Evolutionary conservation across 2,888 invertebrate species (phyloP), one percentile per base, ranked within the genome.

Genomic region (Chirona hameri): DNA sequence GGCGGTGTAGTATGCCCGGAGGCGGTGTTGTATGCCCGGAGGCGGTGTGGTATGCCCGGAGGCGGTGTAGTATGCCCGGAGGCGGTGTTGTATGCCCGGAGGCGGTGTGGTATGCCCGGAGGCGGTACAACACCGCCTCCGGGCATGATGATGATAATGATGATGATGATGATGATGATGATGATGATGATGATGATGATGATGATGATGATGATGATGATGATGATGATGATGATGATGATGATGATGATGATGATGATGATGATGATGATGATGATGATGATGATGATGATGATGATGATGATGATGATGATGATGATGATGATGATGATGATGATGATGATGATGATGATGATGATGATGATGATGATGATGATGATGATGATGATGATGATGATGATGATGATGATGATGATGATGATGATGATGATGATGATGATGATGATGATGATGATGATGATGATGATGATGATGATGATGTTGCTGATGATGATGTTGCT

Each of bases 111-210:
- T n/a, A n/a, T n/a, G n/a, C n/a, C n/a, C n/a, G n/a, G n/a, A n/a
- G n/a, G n/a, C n/a, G n/a, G n/a, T n/a, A n/a, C n/a, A n/a, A n/a
- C n/a, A n/a, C n/a, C n/a, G n/a, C n/a, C n/a, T n/a, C n/a, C n/a
- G n/a, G n/a, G n/a, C n/a, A n/a, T n/a, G 65, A 65, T n/a, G 65
- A 65, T 65, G 65, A 65, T n/a, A n/a, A 65, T n/a, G 65, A 65
- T n/a, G 65, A 65, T 65, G 65, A 65, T n/a, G 65, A 65, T 65
- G 65, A 65, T n/a, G 65, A 65, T 65, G 65, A 65, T n/a, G 65
- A 65, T 65, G 65, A 65, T n/a, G 65, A 65, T 65, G 65, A 65
- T n/a, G 65, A 65, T 65, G 65, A 65, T n/a, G 65, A 65, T 65
- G 65, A 65, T n/a, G 65, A 65, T 65, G 65, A 65, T n/a, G 65